These are phyloP conservation scores for Loxodonta africana DNA, from an alignment of 2,113 vertebrate species.

Conservation along the genomic window DNA sequence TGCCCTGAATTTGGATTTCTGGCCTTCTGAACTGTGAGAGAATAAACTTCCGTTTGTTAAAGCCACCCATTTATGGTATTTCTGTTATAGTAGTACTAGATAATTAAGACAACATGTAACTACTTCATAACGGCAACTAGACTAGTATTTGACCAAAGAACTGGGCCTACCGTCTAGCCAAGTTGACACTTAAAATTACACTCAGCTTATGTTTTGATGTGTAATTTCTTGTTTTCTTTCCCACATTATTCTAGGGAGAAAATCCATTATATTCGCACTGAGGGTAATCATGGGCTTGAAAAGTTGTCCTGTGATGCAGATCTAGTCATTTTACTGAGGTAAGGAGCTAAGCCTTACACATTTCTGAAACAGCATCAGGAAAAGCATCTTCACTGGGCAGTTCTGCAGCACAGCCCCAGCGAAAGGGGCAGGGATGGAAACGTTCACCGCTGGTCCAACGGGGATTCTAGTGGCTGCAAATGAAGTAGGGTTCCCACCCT, in stretches of 20 bases:
- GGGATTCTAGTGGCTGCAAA: background rate
- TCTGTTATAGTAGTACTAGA: no score
- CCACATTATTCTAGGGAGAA: conserved; percentile 93
- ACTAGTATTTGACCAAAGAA: background rate
- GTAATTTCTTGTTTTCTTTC: conserved; percentile 37
- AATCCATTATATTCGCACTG: conserved; percentile 98
- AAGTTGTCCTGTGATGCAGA: conserved; percentile 98
- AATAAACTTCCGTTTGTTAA: no score
- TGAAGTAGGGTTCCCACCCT: background rate
- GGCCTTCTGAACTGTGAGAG: no score
- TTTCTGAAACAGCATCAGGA: background rate
- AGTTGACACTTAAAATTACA: background rate
- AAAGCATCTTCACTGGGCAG: background rate
- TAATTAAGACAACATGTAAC: background rate
- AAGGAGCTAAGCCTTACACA: conserved; percentile 52
- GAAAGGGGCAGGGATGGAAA: background rate
- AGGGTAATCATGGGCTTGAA: conserved; percentile 96
- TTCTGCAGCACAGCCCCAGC: background rate
- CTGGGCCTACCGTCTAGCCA: background rate
- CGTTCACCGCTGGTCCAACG: background rate
- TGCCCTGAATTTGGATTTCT: no score
- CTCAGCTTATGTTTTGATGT: fast-evolving
- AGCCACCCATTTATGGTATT: no score
- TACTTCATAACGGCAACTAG: background rate
- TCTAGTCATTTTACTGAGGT: conserved; percentile 98